Percentiles rank a stretch among this genome's conserved stretches.
Conservation (phyloP, 1,140 invertebrate genomes). For the Megalonaias nervosa region DNA sequence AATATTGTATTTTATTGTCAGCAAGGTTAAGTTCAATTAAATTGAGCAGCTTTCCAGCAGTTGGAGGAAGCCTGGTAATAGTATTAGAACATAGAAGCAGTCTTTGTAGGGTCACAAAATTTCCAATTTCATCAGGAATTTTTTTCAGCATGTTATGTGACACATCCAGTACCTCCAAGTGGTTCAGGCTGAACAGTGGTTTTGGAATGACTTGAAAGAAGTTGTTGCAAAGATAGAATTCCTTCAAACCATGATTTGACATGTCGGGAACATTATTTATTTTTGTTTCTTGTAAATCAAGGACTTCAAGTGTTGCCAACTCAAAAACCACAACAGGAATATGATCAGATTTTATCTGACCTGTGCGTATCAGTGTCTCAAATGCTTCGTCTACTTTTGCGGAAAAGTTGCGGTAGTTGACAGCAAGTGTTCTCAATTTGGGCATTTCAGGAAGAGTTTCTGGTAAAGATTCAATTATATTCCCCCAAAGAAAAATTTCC, state of each 20-base stretch:
- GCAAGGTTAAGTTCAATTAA: slow-evolving; percentile 59
- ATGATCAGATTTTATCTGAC: slow-evolving; percentile 70
- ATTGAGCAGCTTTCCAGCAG: slow-evolving; percentile 55
- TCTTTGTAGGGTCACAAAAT: slow-evolving; percentile 56
- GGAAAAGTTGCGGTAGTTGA: slow-evolving; percentile 68
- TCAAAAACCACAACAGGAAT: slow-evolving; percentile 70
- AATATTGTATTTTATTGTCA: slow-evolving; percentile 53
- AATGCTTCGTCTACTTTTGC: slow-evolving; percentile 65
- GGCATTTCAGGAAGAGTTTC: slow-evolving; percentile 67
- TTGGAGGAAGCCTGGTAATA: slow-evolving; percentile 56
- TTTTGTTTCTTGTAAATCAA: slow-evolving; percentile 68
- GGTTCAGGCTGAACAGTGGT: slow-evolving; percentile 55
- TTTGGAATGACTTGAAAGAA: slow-evolving; percentile 64
- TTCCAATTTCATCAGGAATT: slow-evolving; percentile 61
- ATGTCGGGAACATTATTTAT: slow-evolving; percentile 69
- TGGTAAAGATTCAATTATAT: slow-evolving; percentile 68
- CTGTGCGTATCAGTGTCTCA: slow-evolving; percentile 63
- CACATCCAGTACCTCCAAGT: slow-evolving; percentile 63
- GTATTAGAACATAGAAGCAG: slow-evolving; percentile 63
- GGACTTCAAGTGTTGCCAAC: slow-evolving; percentile 60
- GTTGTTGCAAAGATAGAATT: slow-evolving; percentile 66
- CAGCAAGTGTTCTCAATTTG: slow-evolving; percentile 59
- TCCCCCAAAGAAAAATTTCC: slow-evolving; percentile 69
- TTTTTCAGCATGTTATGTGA: slow-evolving; percentile 62
- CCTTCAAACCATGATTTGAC: slow-evolving; percentile 55